Base-by-base conservation (phyloP, 2,888 invertebrate species). In the Agrochola litura region DNA sequence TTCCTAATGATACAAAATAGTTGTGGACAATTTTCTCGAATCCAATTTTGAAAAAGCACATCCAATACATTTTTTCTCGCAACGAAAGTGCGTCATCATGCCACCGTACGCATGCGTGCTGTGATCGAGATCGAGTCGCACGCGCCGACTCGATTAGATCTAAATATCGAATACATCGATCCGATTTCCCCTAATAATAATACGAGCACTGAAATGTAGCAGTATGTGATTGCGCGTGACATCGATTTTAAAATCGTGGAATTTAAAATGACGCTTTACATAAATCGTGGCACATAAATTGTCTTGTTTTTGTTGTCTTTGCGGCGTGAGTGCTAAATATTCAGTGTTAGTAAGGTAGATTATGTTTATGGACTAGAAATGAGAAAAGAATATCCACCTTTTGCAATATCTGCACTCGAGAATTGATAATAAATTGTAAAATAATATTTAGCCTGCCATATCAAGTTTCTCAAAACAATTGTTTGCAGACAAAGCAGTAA, bases 131-230 rank as follows among this genome's bases (percentile, higher is more conserved):
- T 71, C 67, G 41, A 76, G 78, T 68, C 77, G 84, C 88, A 88
- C 89, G 91, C 88, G 88, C 79, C 85, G 70, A 41, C 91, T 88
- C 86, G 88, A 92, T 89, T 88, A 89, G 84, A 85, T 87, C 79
- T 81, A 76, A 77, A 82, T 82, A 88, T 83, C 79, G 78, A 81
- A 77, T 74, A 82, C 79, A 81, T 81, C 83, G 80, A 78, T 73
- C 73, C 85, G 86, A 89, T 90, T 87, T 91, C 90, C 88, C 86
- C 90, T 88, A 91, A 91, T 90, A 90, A 86, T 77, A 86, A 84
- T 79, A 83, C 82, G 54, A 66, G 56, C 72, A 82, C 77, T 74
- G 77, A 76, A 76, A 78, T 84, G 60, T 84, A 77, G 64, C 6
- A 83, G 70, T 79, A 82, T 83, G 74, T 84, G 79, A 85, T 84